Evolutionary conservation across 2,797 vertebrate genomes (phyloP), one percentile per base, ranked within the genome.

Genomic region (Pachyuromys duprasi): DNA sequence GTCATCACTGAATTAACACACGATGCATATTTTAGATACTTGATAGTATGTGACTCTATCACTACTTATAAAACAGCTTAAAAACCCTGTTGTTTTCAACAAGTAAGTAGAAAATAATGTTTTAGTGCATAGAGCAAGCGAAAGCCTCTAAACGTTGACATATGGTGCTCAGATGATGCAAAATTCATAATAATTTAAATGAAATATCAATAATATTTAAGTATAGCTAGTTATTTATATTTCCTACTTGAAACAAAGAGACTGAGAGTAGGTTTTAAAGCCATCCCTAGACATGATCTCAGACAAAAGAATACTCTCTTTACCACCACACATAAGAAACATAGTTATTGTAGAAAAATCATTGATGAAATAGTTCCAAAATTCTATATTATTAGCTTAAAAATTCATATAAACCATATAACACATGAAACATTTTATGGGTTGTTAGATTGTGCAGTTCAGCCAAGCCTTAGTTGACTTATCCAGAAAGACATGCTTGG

Each of bases 391-490:
- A 98, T 97, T 97, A 98, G 91, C 95, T 98, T 98, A 98, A 98
- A 98, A 98, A 98, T 98, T 98, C 97, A 98, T 97, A 95, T 86
- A 96, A 98, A 93, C 55, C 95, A 97, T 97, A 87, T 0, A 98
- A 99, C 98, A 97, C 98, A 98, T 98, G 98, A 98, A 98, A 97
- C 97, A 98, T 98, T 98, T 98, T 98, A 98, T 98, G 94, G 98
- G 98, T 97, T 98, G 98, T 98, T 98, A 98, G 98, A 98, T 98
- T 98, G 98, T 98, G 98, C 98, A 98, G 97, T 98, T 98, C 97
- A 98, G 98, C 98, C 98, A 99, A 98, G 98, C 98, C 98, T 98
- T 98, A 98, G 98, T 98, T 98, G 98, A 98, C 98, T 99, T 99
- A 98, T 98, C 98, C 98, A 98, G 98, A 98, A 98, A 98, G 98